Percentiles rank a stretch among this genome's conserved stretches.
Conservation (phyloP, 2,888 invertebrate species). For the Xiphydria camelus region DNA sequence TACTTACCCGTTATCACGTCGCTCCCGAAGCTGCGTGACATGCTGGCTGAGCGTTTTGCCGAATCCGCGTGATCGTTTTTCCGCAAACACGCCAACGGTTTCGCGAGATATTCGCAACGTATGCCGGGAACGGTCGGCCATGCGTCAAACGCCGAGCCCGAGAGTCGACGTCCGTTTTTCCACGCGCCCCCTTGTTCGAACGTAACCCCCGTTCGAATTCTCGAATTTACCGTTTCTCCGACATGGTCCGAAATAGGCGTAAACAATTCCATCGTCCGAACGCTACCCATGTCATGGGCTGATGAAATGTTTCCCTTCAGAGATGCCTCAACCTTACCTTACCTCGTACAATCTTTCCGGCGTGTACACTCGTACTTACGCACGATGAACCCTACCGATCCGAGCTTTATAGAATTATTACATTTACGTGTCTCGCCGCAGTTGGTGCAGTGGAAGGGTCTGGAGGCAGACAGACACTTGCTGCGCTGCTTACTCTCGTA, state of each 20-base stretch:
- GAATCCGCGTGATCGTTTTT: slow-evolving; percentile 10
- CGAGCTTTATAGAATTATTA: slow-evolving; percentile 26
- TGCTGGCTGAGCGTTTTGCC: slow-evolving; percentile 28
- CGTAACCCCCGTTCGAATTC: too few species aligned
- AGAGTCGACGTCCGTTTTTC: too few species aligned
- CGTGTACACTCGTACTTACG: too few species aligned
- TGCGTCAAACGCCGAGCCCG: too few species aligned
- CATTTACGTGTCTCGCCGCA: slow-evolving; percentile 59
- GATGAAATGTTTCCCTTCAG: too few species aligned
- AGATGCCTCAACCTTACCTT: too few species aligned
- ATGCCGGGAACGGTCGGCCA: too few species aligned
- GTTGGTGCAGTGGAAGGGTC: slow-evolving; percentile 89
- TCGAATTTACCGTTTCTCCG: too few species aligned
- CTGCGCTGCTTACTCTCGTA: slow-evolving; percentile 91
- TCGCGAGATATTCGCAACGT: not conserved
- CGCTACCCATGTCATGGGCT: too few species aligned
- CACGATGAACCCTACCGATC: not conserved
- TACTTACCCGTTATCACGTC: slow-evolving; percentile 25
- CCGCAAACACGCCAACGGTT: not conserved
- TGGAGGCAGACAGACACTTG: slow-evolving; percentile 96
- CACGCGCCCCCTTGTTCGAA: slow-evolving; percentile 11
- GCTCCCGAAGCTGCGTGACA: slow-evolving; percentile 34
- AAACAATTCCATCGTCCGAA: too few species aligned
- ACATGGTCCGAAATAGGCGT: too few species aligned
- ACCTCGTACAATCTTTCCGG: too few species aligned